Evolutionary conservation across 1,140 invertebrate species (phyloP).

Genomic region (Nylanderia fulva): DNA sequence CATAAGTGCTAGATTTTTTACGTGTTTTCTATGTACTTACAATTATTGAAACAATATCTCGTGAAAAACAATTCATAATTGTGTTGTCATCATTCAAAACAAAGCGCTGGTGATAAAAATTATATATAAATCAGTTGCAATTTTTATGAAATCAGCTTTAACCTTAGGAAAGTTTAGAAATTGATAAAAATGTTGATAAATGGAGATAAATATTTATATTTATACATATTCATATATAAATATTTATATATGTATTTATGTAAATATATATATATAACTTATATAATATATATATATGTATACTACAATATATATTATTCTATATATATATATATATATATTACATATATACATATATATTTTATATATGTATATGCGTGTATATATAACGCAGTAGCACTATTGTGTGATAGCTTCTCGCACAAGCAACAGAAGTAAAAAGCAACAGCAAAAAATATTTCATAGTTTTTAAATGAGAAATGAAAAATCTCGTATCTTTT

Average conservation of each 20-base stretch:
- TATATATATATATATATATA: background rate
- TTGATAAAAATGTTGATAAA: slow-evolving; percentile 28
- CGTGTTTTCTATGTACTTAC: slow-evolving; percentile 10
- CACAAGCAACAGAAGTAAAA: background rate
- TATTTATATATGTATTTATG: background rate
- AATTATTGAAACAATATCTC: background rate
- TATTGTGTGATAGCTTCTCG: background rate
- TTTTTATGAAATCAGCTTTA: background rate
- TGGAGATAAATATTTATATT: too few species aligned
- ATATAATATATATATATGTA: background rate
- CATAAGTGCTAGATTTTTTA: background rate
- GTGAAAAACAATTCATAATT: background rate
- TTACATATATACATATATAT: background rate
- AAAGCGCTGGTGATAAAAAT: background rate
- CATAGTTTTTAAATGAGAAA: background rate
- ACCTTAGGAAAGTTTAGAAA: background rate
- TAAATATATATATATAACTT: background rate
- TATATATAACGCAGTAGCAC: background rate
- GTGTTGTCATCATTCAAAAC: background rate
- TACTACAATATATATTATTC: background rate
- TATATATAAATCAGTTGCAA: background rate
- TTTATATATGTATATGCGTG: too few species aligned
- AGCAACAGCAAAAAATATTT: background rate
- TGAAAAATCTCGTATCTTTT: background rate
- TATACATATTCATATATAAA: too few species aligned